Percentiles rank a stretch among this genome's conserved stretches.
These are phyloP conservation scores for Morelia viridis DNA, from an alignment of 2,797 vertebrate species.

Conservation along the genomic window DNA sequence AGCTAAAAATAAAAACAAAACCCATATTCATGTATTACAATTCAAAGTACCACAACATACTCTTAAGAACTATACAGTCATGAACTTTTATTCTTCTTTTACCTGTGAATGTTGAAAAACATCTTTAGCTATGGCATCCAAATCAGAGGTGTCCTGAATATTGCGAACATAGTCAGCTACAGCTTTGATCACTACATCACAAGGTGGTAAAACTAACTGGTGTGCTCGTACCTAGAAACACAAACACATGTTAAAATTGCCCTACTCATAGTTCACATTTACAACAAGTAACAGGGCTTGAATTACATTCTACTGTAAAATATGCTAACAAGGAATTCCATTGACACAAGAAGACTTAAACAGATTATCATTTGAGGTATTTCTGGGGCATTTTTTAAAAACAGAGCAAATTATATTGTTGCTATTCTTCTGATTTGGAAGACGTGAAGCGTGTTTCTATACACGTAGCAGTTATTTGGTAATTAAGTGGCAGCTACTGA, in stretches of 20 bases:
- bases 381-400: background rate
- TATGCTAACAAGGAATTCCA: rapidly evolving
- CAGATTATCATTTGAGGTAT: background rate
- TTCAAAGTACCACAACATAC: background rate
- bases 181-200: conserved; percentile 93
- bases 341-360: background rate
- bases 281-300: background rate
- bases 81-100: background rate
- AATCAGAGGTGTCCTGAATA: conserved; percentile 85
- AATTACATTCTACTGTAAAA: background rate
- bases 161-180: conserved; percentile 91
- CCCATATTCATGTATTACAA: background rate
- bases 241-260: conserved; percentile 23
- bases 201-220: conserved; percentile 93
- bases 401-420: background rate
- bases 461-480: background rate
- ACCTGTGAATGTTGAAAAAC: conserved; percentile 96
- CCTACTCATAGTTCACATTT: background rate
- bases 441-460: background rate
- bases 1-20: background rate
- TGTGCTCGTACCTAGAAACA: conserved; percentile 89
- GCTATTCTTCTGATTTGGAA: background rate
- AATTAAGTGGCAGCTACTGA: conserved; percentile 11
- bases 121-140: conserved; percentile 91
- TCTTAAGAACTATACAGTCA: background rate